Percentiles rank a stretch among this genome's conserved stretches.
phyloP scores from a whole-genome alignment of 2,888 invertebrate species.

The Rutpela maculata region DNA sequence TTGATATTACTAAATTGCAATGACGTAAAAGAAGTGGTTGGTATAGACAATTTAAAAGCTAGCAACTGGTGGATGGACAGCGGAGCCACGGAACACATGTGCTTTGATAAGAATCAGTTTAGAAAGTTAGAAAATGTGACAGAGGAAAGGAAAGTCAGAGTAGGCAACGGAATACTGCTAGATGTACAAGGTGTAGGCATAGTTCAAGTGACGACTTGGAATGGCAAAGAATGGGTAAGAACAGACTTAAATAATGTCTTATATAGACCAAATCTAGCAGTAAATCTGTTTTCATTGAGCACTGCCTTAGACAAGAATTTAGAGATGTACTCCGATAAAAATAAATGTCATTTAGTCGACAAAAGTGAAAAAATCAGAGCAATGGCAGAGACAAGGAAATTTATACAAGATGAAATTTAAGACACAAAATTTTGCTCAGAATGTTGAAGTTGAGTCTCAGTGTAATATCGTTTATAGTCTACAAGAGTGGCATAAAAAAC shows the following conservation, averaged over 20 bases:
- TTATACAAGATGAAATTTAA: too few relatives aligned
- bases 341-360: not conserved
- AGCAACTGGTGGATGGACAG: conserved; percentile 12
- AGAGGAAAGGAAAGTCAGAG: not conserved
- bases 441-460: not conserved
- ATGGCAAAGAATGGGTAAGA: not conserved
- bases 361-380: not conserved
- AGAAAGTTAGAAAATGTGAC: not conserved
- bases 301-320: not conserved
- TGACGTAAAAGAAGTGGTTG: not conserved
- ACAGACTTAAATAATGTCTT: not conserved
- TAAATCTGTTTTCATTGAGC: conserved; percentile 12
- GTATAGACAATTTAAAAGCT: not conserved
- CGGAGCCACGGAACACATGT: conserved; percentile 19
- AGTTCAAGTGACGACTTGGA: not conserved
- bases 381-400: not conserved
- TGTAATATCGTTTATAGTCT: not conserved
- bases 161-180: conserved; percentile 5
- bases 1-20: too few relatives aligned
- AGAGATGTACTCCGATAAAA: not conserved
- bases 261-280: not conserved
- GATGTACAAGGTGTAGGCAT: not conserved
- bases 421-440: too few relatives aligned
- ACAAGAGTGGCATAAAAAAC: not conserved
- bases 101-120: not conserved